Percentiles rank a stretch among this genome's conserved stretches.
phyloP scores from a whole-genome alignment of 2,113 vertebrate species.

The Xenopus borealis region DNA sequence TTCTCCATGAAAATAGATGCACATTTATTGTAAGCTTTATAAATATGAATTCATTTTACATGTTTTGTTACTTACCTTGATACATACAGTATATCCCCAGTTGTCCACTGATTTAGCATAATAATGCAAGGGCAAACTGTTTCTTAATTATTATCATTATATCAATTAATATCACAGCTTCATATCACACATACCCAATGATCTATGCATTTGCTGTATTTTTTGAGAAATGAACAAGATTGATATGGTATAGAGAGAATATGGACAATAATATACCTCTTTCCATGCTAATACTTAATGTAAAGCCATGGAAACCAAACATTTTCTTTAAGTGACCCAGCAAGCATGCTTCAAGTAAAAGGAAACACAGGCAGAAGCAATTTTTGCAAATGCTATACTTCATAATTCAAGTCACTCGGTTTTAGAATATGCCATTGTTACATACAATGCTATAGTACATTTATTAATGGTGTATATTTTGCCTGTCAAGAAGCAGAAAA shows the following conservation, averaged over 20 bases:
- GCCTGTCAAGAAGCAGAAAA: conserved; percentile 45
- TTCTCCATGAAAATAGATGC: too few species aligned
- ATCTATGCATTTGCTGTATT: too few species aligned
- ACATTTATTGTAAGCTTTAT: too few species aligned
- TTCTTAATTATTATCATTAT: too few species aligned
- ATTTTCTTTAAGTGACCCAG: conserved; percentile 68
- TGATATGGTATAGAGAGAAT: conserved; percentile 59
- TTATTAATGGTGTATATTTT: conserved; percentile 54
- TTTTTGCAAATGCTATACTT: conserved; percentile 64
- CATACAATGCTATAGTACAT: conserved; percentile 48
- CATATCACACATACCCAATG: too few species aligned
- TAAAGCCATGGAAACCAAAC: conserved; percentile 77
- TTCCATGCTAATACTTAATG: conserved; percentile 66
- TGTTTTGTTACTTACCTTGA: too few species aligned
- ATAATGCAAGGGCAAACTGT: too few species aligned
- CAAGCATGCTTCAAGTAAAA: conserved; percentile 64
- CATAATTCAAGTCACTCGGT: conserved; percentile 59
- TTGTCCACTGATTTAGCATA: too few species aligned
- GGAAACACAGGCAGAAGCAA: conserved; percentile 60
- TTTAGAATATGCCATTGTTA: conserved; percentile 61
- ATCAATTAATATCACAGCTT: too few species aligned
- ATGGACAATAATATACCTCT: conserved; percentile 65
- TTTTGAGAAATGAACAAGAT: conserved; percentile 70
- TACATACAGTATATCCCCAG: too few species aligned
- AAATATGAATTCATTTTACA: too few species aligned